Percentiles rank a stretch among this genome's conserved stretches.
These are phyloP conservation scores for Phodopus roborovskii DNA, from an alignment of 2,113 vertebrate species.

Conservation along the genomic window DNA sequence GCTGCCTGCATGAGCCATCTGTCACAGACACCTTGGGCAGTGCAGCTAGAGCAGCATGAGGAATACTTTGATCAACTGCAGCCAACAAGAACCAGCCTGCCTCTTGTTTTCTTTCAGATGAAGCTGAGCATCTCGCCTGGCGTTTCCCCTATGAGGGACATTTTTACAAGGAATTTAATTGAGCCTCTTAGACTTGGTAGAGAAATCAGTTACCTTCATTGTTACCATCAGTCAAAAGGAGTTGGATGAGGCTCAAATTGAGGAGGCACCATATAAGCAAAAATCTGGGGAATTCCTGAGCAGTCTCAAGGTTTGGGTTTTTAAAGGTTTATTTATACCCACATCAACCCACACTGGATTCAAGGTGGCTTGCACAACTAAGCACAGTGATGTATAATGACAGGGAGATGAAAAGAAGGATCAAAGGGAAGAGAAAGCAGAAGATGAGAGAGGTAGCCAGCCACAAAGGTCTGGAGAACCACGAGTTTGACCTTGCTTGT, in stretches of 20 bases:
- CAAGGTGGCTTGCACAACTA: neutral
- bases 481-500: neutral
- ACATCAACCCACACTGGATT: neutral
- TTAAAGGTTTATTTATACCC: slow-evolving; percentile 16
- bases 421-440: neutral
- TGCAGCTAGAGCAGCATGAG: neutral
- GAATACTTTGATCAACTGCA: slow-evolving; percentile 25
- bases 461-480: fast-evolving
- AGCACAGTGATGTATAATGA: neutral
- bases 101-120: slow-evolving; percentile 60
- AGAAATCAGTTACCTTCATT: slow-evolving; percentile 68
- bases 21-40: slow-evolving; percentile 67
- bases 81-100: neutral
- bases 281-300: slow-evolving; percentile 51
- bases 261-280: slow-evolving; percentile 60
- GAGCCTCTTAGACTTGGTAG: slow-evolving; percentile 68
- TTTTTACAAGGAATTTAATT: slow-evolving; percentile 79
- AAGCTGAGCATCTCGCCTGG: slow-evolving; percentile 52
- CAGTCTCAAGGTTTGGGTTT: neutral
- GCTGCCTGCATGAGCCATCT: slow-evolving; percentile 46
- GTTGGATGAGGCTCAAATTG: slow-evolving; percentile 54
- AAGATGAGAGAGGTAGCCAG: fast-evolving
- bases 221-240: slow-evolving; percentile 56
- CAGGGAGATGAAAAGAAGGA: neutral
- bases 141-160: slow-evolving; percentile 67